These are phyloP conservation scores for Atethmia centrago DNA, from an alignment of 2,888 invertebrate genomes.

Conservation along the genomic window DNA sequence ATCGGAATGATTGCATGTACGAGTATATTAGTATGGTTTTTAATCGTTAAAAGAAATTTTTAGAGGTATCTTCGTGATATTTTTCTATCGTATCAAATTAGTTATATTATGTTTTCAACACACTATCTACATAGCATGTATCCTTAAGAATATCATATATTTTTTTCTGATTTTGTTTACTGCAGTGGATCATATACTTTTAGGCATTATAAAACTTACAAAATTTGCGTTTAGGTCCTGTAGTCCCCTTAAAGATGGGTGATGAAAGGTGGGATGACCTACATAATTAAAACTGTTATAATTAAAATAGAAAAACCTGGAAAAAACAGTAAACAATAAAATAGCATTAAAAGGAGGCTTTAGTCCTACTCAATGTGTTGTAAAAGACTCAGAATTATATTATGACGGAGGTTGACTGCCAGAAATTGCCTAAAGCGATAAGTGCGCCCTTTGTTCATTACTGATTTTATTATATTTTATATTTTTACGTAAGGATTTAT, in stretches of 20 bases:
- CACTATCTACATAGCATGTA: no score
- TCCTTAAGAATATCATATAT: no score
- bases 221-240: no score
- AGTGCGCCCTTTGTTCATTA: constrained; percentile 24
- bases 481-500: neutral
- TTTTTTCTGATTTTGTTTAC: no score
- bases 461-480: constrained; percentile 17
- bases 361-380: neutral
- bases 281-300: neutral
- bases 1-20: no score
- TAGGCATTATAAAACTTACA: no score
- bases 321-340: neutral
- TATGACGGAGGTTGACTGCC: constrained; percentile 12
- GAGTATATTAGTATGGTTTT: no score
- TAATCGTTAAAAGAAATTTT: no score
- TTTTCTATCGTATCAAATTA: no score
- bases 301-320: constrained; percentile 4
- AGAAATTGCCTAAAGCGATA: constrained; percentile 10
- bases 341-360: neutral
- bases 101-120: no score
- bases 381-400: constrained; percentile 10
- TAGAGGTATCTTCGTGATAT: no score
- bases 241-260: neutral
- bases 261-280: neutral
- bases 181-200: no score